Base-by-base conservation (phyloP, 2,888 invertebrate genomes). In the Stenchaetothrips biformis region DNA sequence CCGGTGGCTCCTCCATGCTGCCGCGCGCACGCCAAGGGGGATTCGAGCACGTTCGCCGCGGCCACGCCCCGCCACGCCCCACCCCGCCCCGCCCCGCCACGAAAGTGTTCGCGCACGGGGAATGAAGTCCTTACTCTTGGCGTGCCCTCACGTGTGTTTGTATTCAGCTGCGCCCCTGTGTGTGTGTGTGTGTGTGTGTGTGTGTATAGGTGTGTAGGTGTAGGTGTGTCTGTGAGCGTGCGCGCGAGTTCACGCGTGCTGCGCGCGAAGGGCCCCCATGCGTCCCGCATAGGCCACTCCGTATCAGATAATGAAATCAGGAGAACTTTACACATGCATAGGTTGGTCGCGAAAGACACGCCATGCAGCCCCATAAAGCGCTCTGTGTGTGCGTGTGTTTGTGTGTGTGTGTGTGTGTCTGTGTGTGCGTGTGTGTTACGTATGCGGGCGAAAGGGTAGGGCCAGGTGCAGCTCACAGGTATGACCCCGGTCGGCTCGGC, bases 331-430 rank as follows among this genome's bases (percentile, higher is more conserved):
- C 67, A 25, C 67, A 74, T 74, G 67, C 67, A 74, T 74, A 74
- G 67, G 67, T 74, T 74, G 67, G 67, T 74, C 67, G 67, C 67
- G 67, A 74, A 74, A 74, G 67, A 74, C 67, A 74, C 67, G 67
- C 25, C 67, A 21, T 11, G 67, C 67, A 74, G 67, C 67, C 67
- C 67, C 67, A 74, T 74, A 74, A 67, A 74, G 37, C 1, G 37
- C n/a, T n/a, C n/a, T n/a, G n/a, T n/a, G 67, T 8, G 25, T 21
- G 25, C 7, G 21, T 25, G 25, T 74, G 21, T 21, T 2, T 25
- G 67, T 74, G 67, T 21, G 25, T 21, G 67, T 74, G 25, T 74
- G 67, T 74, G 8, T 74, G 67, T 25, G 67, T 25, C 25, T 21
- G 67, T 74, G 67, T 7, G 67, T 74, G 67, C 1, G 67, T 25